Conservation (phyloP, 64 coral and sea anemone genomes). For the Anthopleura sola region DNA sequence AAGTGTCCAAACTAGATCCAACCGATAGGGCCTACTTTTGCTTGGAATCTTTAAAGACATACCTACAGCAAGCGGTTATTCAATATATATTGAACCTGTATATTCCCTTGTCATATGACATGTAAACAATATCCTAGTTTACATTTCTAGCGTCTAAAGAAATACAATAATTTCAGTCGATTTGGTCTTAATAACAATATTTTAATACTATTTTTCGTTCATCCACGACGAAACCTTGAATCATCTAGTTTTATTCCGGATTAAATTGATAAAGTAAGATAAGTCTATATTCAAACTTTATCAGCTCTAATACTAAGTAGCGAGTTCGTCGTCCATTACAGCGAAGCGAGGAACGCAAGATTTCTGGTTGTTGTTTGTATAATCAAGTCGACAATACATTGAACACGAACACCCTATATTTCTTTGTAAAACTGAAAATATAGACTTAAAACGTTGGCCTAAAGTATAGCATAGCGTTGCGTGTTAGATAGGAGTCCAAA, state of each 20-base stretch:
- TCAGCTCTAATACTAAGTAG: neutral
- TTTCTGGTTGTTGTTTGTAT: neutral
- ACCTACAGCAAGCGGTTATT: neutral
- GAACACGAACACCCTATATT: neutral
- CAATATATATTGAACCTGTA: neutral
- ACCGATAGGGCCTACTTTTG: neutral
- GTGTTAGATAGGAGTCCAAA: neutral
- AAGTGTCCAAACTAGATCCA: too few species aligned
- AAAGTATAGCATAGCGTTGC: neutral
- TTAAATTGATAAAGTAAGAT: neutral
- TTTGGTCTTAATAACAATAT: neutral
- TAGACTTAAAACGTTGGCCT: neutral
- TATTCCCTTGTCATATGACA: neutral
- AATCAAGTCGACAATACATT: too few species aligned
- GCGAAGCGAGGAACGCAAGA: neutral
- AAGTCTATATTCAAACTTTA: neutral
- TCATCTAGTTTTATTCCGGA: neutral
- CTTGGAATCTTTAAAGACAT: neutral
- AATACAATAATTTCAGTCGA: neutral
- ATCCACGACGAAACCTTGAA: neutral
- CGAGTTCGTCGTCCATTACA: neutral
- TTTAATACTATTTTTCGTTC: neutral
- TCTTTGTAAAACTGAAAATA: neutral
- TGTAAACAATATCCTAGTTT: neutral
- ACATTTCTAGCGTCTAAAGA: neutral